Conservation (phyloP, 2,797 vertebrate genomes). For the Bufotes viridis region DNA sequence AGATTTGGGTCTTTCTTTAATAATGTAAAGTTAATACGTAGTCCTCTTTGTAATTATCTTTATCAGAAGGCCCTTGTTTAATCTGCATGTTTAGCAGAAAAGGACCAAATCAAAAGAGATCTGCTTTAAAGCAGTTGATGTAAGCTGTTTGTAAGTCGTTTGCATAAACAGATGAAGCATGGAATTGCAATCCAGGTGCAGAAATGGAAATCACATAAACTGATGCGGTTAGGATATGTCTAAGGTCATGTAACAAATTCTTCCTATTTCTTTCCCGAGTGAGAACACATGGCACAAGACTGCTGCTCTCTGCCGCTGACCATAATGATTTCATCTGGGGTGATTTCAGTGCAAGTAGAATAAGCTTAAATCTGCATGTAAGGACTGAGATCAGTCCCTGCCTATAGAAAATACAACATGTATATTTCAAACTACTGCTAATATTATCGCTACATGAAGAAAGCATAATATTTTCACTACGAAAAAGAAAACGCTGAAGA, state of each 20-base stretch:
- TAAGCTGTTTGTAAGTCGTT: conserved; percentile 73
- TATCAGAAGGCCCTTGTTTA: conserved; percentile 76
- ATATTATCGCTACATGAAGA: background rate
- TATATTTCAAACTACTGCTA: background rate
- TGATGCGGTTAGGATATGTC: conserved; percentile 35
- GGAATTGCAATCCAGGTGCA: conserved; percentile 71
- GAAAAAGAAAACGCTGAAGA: background rate
- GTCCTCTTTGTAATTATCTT: conserved; percentile 81
- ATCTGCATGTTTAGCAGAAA: conserved; percentile 73
- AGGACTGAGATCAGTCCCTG: conserved; percentile 25
- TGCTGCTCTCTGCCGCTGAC: conserved; percentile 7
- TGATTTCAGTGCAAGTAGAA: conserved; percentile 56
- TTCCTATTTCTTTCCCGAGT: conserved; percentile 48
- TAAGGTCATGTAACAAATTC: conserved; percentile 48
- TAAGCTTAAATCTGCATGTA: conserved; percentile 51
- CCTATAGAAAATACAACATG: conserved; percentile 32
- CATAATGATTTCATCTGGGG: conserved; percentile 49
- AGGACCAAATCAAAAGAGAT: conserved; percentile 65
- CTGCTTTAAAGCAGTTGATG: conserved; percentile 62
- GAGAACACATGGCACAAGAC: conserved; percentile 52
- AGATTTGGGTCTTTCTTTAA: conserved; percentile 82
- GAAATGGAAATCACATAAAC: conserved; percentile 64
- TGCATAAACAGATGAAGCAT: conserved; percentile 74
- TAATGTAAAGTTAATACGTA: conserved; percentile 79
- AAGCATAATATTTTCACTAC: background rate